Base-by-base conservation (phyloP, 2,888 invertebrate species). In the Marasmarcha lunaedactyla region DNA sequence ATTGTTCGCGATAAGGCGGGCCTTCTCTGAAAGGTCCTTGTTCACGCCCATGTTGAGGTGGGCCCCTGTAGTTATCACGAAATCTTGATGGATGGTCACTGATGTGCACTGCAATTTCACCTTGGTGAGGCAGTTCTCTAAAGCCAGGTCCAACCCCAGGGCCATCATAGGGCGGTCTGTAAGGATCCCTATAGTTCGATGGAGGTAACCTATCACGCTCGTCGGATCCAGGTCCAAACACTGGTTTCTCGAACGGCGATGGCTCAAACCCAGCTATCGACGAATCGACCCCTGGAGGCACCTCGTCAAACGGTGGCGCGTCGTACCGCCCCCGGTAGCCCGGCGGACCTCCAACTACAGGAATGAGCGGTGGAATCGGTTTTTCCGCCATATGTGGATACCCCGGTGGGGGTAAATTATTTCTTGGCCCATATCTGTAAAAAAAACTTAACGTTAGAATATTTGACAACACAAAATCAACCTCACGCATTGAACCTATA, bases 241-340 rank as follows among this genome's bases (percentile, higher is more conserved):
- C 10, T n/a, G 74, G 73, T 50, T 83, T 83, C 50, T 85, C 85
- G 52, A 85, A 85, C 9, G 85, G 84, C 1, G 86, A 78, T 14
- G 83, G 81, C 55, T 88, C 88, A 55, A 86, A 86, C 14, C 88
- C 88, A 30, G 87, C 88, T 13, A 86, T 84, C 1, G 87, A 85
- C 4, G 88, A 87, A 54, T 88, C 87, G 1, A 88, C 87, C 10
- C 87, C 88, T 6, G 88, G 88, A 11, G 87, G 87, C 42, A 85
- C 78, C 34, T 87, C 85, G 50, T 87, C 87, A 52, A 86, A 87
- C 39, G 83, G 63, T 14, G 76, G 73, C 6, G 49, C 67, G 27
- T 83, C 81, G 49, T 74, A 83, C 5, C 81, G 74, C 36, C 72
- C 74, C 37, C 74, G 63, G 54, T 73, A 81, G 3, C 70, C 70